A percentile compares a stretch with the other conserved stretches of the same genome.
These are phyloP conservation scores for Drosophila peninsularis DNA, from an alignment of 2,888 invertebrate species.

Conservation along the genomic window DNA sequence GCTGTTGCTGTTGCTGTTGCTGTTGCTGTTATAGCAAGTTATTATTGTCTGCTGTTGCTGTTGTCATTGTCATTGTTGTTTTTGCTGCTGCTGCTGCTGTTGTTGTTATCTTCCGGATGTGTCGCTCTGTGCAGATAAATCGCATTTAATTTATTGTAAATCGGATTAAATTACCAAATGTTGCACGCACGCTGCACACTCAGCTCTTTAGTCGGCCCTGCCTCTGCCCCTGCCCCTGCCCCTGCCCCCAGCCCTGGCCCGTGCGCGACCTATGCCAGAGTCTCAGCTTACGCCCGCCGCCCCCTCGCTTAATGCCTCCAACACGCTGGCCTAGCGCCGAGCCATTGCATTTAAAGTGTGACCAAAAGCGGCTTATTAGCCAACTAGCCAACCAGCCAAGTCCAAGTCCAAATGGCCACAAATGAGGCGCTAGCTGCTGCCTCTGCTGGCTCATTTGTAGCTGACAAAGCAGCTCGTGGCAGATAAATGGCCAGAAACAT, in stretches of 20 bases:
- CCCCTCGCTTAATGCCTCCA: constrained; percentile 12
- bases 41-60: constrained; percentile 35
- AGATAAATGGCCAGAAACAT: background rate
- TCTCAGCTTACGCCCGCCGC: constrained; percentile 15
- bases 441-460: background rate
- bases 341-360: constrained; percentile 40
- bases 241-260: background rate
- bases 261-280: constrained; percentile 13
- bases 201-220: background rate
- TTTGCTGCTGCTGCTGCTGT: constrained; percentile 34
- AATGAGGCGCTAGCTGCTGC: constrained; percentile 1
- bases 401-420: background rate
- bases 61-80: constrained; percentile 42
- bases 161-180: constrained; percentile 83
- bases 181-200: constrained; percentile 63
- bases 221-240: too few relatives aligned
- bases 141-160: constrained; percentile 83
- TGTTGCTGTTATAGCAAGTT: constrained; percentile 26
- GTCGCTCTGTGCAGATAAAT: constrained; percentile 80
- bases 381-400: constrained; percentile 22
- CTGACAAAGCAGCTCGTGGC: constrained; percentile 2
- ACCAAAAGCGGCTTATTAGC: constrained; percentile 73
- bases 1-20: constrained; percentile 39
- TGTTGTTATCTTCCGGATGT: constrained; percentile 77
- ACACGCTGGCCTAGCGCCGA: constrained; percentile 4